Conservation (phyloP, 2,888 invertebrate genomes). For the Antheraea assamensis region DNA sequence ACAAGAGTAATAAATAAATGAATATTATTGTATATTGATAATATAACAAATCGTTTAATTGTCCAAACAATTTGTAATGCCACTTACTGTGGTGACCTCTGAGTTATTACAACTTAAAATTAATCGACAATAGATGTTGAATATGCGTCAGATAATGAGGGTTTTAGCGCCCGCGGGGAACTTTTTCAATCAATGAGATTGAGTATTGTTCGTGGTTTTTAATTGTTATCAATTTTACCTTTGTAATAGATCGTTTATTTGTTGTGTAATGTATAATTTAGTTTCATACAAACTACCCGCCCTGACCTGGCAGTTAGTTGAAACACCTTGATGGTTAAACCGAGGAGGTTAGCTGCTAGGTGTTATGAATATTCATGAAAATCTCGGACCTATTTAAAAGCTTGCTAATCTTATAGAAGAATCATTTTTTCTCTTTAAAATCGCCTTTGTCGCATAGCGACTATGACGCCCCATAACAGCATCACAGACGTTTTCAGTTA, state of each 20-base stretch:
- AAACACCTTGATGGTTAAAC: neutral
- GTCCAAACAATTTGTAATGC: neutral
- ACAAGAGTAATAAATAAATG: neutral
- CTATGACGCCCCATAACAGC: too few relatives aligned
- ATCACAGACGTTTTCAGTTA: too few relatives aligned
- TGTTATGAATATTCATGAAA: constrained; percentile 2
- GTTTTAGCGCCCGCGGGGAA: constrained; percentile 13
- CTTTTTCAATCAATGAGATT: constrained; percentile 18
- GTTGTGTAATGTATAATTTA: constrained; percentile 18
- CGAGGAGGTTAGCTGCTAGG: neutral
- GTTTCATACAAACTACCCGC: constrained; percentile 3
- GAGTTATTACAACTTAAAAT: constrained; percentile 18
- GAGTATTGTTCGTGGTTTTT: constrained; percentile 18
- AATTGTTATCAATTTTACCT: constrained; percentile 23
- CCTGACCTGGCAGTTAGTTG: constrained; percentile 6
- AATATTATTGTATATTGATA: neutral
- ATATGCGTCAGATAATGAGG: constrained; percentile 8
- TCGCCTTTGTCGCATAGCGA: too few relatives aligned
- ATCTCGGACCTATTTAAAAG: neutral
- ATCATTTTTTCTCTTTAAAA: too few relatives aligned
- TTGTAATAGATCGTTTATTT: constrained; percentile 15
- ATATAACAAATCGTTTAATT: constrained; percentile 11
- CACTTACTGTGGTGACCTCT: constrained; percentile 17
- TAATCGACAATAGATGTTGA: constrained; percentile 12
- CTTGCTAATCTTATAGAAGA: neutral